Percentiles rank a stretch among this genome's conserved stretches.
These are phyloP conservation scores for Eurystomus gularis DNA, from an alignment of 2,113 vertebrate genomes.

Conservation along the genomic window DNA sequence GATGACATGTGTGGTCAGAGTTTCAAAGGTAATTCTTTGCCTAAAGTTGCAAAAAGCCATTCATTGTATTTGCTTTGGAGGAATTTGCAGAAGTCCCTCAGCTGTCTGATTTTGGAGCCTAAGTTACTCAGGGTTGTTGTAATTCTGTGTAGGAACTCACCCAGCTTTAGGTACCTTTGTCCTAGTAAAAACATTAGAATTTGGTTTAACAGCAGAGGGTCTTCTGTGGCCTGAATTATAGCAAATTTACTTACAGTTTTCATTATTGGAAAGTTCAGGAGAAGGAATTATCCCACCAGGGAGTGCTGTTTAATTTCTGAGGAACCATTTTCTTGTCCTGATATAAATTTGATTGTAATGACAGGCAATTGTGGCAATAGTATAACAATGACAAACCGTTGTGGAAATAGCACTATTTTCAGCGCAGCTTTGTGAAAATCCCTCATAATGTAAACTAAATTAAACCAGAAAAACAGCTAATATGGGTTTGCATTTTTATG, in stretches of 20 bases:
- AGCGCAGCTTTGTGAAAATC: neutral
- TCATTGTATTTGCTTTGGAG: neutral
- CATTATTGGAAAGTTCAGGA: constrained; percentile 37
- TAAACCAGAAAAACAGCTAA: neutral
- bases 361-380: constrained; percentile 33
- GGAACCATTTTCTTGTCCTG: constrained; percentile 50
- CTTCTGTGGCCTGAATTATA: constrained; percentile 34
- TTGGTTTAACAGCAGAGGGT: constrained; percentile 15
- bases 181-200: neutral
- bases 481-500: neutral
- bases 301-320: constrained; percentile 65
- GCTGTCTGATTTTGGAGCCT: neutral
- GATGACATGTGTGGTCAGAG: neutral
- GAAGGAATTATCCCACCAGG: constrained; percentile 58
- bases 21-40: neutral
- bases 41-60: neutral
- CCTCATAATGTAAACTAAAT: constrained; percentile 1
- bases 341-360: constrained; percentile 54
- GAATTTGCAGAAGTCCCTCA: neutral
- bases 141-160: neutral
- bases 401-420: constrained; percentile 28
- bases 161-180: neutral
- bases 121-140: neutral
- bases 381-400: neutral
- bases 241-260: constrained; percentile 45